Evolutionary conservation across 1,140 invertebrate genomes (phyloP), one percentile per base, ranked within the genome.

Genomic region (Arion vulgaris): DNA sequence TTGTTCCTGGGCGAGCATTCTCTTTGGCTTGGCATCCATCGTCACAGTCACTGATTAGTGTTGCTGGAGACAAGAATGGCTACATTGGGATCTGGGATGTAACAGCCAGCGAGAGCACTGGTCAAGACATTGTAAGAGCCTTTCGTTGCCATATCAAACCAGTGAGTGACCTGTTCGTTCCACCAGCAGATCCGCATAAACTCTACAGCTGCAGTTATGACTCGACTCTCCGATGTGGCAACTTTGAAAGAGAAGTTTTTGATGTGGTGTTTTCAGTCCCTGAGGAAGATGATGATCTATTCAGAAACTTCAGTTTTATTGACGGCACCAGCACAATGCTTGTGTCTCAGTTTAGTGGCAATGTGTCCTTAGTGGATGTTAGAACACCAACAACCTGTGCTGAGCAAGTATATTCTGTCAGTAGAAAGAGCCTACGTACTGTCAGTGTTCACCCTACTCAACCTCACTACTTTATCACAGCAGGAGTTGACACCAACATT

Each of bases 51-150:
- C 66, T 89, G 0, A 57, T 91, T 23, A 83, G 85, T 66, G 86
- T 83, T 36, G 87, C 86, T 13, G 90, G 90, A n/a, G 90, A 89
- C 81, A 91, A 89, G 69, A 89, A 88, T 89, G 90, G 90, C 2
- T 82, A 85, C 17, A 26, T 91, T 26, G 90, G 89, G 74, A 82
- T 91, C 17, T 90, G 87, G 87, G 85, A 91, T 88, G 87, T 90
- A 71, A 87, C 89, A 80, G 82, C 87, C 86, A 32, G 13, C 28
- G 34, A 77, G 23, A 81, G 38, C n/a, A 66, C 72, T 39, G 76
- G 81, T 32, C 62, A 85, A 32, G 84, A 86, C 80, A 86, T 83
- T 73, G 87, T 89, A n/a, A 73, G 83, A n/a, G 84, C 81, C 23
- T 91, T 88, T 69, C 72, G 81, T 39, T 88, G 89, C 36, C 89